Evolutionary conservation across 1,140 invertebrate genomes (phyloP), one percentile per base, ranked within the genome.

Genomic region (Drosophila tani): DNA sequence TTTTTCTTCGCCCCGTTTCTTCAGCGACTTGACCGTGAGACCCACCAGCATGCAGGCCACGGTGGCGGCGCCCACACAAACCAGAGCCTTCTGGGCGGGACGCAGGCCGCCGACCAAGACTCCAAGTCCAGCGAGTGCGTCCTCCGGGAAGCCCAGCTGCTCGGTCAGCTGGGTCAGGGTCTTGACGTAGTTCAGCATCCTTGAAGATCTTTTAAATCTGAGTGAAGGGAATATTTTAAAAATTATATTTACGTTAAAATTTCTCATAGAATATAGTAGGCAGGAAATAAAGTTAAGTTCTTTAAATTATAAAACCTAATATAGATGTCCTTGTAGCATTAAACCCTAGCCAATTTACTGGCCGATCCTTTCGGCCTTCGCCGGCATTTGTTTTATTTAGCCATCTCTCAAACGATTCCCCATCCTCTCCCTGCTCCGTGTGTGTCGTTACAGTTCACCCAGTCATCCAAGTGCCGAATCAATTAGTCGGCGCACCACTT

Each of bases 401-500:
- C 63, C 51, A 67, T 74, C 49, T 51, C 27, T 5, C 27, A 15
- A 53, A 27, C 27, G n/a, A 12, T 35, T 24, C 17, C 9, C 5
- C 41, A 11, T 53, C 12, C 57, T 45, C 32, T 29, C 19, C 14
- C 50, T 35, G 40, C 41, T 47, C 21, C 47, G 7, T 73, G 32
- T 59, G 47, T 75, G 43, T 75, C 75, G 76, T 94, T 94, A 46
- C 94, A 98, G 97, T 98, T 95, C 95, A 96, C 92, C 97, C 97
- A 14, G 95, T 97, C 75, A 97, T 98, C 90, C 96, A 97, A 93
- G 97, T 98, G 57, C 97, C 97, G 40, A 98, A 97, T 94, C 97
- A 98, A 94, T 94, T 98, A 87, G 96, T 98, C 35, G 96, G 97
- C 11, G 97, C 97, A 49, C 97, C 97, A n/a, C 93, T 97, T 56